Evolutionary conservation across 2,888 invertebrate genomes (phyloP).

Genomic region (Acholoe squamosa): DNA sequence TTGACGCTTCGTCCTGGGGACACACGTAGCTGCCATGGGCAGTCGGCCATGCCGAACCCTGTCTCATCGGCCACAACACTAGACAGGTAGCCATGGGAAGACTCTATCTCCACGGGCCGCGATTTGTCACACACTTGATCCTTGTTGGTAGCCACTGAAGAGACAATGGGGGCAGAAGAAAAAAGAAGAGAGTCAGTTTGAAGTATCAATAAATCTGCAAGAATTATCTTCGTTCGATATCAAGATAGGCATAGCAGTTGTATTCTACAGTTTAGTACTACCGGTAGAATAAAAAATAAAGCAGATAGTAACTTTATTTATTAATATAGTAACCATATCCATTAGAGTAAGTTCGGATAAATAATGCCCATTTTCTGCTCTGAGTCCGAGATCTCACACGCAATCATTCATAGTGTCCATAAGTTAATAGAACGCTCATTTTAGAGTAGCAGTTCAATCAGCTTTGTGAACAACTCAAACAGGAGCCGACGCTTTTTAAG

Average conservation of each 20-base stretch:
- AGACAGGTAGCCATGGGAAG: constrained; percentile 38
- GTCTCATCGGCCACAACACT: constrained; percentile 61
- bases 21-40: constrained; percentile 46
- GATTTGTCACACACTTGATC: constrained; percentile 51
- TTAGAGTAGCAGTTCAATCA: neutral
- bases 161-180: neutral
- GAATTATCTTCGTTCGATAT: neutral
- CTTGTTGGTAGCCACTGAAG: constrained; percentile 49
- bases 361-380: neutral
- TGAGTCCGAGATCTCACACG: neutral
- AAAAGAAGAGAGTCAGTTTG: neutral
- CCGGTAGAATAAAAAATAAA: neutral
- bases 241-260: neutral
- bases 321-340: neutral
- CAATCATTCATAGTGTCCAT: neutral
- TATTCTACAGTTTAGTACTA: neutral
- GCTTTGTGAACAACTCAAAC: neutral
- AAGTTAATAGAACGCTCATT: constrained; percentile 40
- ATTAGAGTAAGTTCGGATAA: neutral
- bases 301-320: too few species aligned
- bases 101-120: constrained; percentile 47
- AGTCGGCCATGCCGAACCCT: constrained; percentile 54
- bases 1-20: constrained; percentile 40
- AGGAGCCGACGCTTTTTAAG: neutral
- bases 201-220: neutral